phyloP scores from a whole-genome alignment of 35 echinoderm and acorn worm genomes.

The Amphiura filiformis region DNA sequence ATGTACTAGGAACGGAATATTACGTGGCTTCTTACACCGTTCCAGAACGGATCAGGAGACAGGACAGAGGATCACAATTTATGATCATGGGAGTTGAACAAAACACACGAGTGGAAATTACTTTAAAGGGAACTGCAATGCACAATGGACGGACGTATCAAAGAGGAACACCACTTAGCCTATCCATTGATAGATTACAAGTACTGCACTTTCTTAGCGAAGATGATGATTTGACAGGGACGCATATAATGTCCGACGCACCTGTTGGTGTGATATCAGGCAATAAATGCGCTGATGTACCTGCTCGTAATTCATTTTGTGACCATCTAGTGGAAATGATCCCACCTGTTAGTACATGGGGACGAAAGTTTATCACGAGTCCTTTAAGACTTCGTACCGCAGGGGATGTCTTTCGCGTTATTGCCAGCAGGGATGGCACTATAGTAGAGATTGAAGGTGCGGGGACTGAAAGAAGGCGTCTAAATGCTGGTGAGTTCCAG shows the following conservation, averaged over 20 bases:
- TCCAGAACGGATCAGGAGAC: slow-evolving; percentile 39
- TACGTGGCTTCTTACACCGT: slow-evolving; percentile 73
- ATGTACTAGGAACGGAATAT: slow-evolving; percentile 78
- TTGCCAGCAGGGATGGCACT: slow-evolving; percentile 64
- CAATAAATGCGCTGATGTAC: slow-evolving; percentile 84
- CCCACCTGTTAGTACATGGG: slow-evolving; percentile 81
- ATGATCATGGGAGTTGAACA: slow-evolving; percentile 57
- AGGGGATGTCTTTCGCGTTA: slow-evolving; percentile 83
- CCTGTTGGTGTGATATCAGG: slow-evolving; percentile 77
- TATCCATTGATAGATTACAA: slow-evolving; percentile 52
- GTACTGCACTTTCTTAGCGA: slow-evolving; percentile 43
- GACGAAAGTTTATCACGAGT: slow-evolving; percentile 65
- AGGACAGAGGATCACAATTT: slow-evolving; percentile 73
- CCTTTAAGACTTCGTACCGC: slow-evolving; percentile 40
- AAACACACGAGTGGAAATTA: slow-evolving; percentile 49
- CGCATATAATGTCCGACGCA: slow-evolving; percentile 56
- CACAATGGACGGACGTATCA: slow-evolving; percentile 24
- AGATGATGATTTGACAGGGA: slow-evolving; percentile 74
- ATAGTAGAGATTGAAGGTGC: slow-evolving; percentile 19
- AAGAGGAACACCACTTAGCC: slow-evolving; percentile 13
- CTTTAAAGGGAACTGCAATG: slow-evolving; percentile 14
- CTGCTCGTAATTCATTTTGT: slow-evolving; percentile 52
- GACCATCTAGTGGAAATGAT: slow-evolving; percentile 85
- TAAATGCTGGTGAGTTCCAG: slow-evolving; percentile 57
- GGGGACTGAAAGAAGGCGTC: background rate